phyloP scores from a whole-genome alignment of 1,140 invertebrate genomes.

The Zophobas morio region DNA sequence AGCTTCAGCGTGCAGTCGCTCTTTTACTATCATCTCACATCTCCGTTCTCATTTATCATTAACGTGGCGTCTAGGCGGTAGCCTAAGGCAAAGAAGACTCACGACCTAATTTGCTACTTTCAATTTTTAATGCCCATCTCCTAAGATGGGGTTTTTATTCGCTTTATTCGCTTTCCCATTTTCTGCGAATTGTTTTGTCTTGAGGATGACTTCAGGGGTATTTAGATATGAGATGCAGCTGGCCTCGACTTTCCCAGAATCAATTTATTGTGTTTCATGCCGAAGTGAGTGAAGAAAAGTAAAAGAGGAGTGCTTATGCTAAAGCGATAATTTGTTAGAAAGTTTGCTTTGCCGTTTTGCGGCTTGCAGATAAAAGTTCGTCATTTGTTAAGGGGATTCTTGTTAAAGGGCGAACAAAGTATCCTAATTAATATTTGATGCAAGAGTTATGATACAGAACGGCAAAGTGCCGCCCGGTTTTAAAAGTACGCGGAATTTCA shows the following conservation, averaged over 20 bases:
- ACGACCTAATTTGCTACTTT: slow-evolving; percentile 15
- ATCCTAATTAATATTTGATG: slow-evolving; percentile 6
- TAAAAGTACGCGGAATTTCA: too few species aligned
- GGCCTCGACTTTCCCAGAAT: too few species aligned
- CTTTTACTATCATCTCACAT: slow-evolving; percentile 13
- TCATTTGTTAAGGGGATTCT: neutral
- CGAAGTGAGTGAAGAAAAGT: neutral
- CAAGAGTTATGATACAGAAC: neutral
- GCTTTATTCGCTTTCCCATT: neutral
- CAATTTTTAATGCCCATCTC: slow-evolving; percentile 5
- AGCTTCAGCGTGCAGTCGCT: neutral
- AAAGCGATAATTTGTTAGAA: slow-evolving; percentile 13
- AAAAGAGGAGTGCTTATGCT: slow-evolving; percentile 4
- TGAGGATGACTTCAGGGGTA: too few species aligned
- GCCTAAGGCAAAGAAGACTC: neutral
- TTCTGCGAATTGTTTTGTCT: neutral
- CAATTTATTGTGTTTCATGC: neutral
- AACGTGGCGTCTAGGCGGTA: slow-evolving; percentile 2
- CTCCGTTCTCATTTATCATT: slow-evolving; percentile 19
- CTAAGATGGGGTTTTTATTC: neutral
- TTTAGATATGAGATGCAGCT: too few species aligned
- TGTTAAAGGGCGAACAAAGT: neutral
- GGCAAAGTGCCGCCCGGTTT: too few species aligned
- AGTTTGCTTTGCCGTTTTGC: slow-evolving; percentile 7
- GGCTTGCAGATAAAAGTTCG: neutral